Evolutionary conservation across 1,140 invertebrate species (phyloP).

Genomic region (Sinonovacula constricta): DNA sequence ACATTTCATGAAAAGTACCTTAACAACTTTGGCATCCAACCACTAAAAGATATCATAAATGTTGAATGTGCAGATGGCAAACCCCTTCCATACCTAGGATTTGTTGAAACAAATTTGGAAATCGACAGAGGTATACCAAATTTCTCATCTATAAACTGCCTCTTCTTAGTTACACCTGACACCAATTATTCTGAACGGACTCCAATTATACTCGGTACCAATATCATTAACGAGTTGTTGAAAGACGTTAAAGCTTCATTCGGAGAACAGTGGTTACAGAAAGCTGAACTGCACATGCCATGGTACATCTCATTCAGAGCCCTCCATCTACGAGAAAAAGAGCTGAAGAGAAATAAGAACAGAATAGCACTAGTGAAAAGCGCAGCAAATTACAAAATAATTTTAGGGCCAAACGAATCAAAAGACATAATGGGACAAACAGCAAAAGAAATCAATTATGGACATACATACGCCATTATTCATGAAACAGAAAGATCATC

Average conservation of each 20-base stretch:
- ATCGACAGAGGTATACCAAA: neutral
- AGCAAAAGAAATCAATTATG: conserved; percentile 42
- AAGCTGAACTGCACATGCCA: conserved; percentile 19
- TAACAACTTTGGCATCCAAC: conserved; percentile 8
- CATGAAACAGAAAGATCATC: no score
- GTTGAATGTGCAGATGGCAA: conserved; percentile 54
- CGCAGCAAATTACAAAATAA: conserved; percentile 15
- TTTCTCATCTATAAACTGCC: no score
- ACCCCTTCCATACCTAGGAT: conserved; percentile 44
- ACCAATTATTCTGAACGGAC: conserved; percentile 13
- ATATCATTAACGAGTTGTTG: no score
- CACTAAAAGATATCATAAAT: conserved; percentile 19
- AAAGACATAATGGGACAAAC: conserved; percentile 11
- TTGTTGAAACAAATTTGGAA: no score
- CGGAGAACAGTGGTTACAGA: conserved; percentile 42
- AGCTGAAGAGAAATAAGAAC: no score
- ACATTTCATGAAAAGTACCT: conserved; percentile 32
- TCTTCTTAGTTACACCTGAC: conserved; percentile 24
- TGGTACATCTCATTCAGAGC: no score
- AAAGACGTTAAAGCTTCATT: no score
- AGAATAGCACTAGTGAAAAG: conserved; percentile 30
- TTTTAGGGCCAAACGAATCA: conserved; percentile 34
- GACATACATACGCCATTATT: conserved; percentile 36
- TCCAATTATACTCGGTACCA: conserved; percentile 42
- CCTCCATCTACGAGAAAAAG: no score